Evolutionary conservation across 2,888 invertebrate species (phyloP).

Genomic region (Drosophila fulvimacula): DNA sequence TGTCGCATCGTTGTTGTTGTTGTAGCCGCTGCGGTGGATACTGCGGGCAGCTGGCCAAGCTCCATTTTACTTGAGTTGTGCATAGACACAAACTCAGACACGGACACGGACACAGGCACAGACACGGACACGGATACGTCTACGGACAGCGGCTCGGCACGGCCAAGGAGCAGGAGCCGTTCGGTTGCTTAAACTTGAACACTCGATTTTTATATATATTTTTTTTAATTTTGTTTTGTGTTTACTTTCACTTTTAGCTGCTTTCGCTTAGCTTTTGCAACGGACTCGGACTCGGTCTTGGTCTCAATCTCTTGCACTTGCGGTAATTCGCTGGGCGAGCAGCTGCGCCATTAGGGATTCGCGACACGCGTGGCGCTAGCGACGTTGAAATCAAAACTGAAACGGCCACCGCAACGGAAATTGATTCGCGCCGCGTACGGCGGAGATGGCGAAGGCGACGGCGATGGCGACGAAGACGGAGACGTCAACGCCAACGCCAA

Average conservation of each 20-base stretch:
- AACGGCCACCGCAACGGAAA: slow-evolving; percentile 77
- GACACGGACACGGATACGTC: not conserved
- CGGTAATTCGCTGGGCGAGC: slow-evolving; percentile 47
- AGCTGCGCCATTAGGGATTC: slow-evolving; percentile 72
- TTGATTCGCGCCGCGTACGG: slow-evolving; percentile 70
- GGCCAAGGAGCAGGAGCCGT: slow-evolving; percentile 11
- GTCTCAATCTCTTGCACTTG: slow-evolving; percentile 42
- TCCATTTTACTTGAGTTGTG: slow-evolving; percentile 37
- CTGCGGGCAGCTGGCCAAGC: slow-evolving; percentile 49
- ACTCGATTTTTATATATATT: not conserved
- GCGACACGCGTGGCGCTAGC: slow-evolving; percentile 76
- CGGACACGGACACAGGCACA: slow-evolving; percentile 3
- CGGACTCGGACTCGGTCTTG: slow-evolving; percentile 11
- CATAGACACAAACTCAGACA: slow-evolving; percentile 16
- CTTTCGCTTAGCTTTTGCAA: slow-evolving; percentile 1
- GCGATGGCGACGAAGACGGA: slow-evolving; percentile 14
- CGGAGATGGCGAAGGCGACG: slow-evolving; percentile 29
- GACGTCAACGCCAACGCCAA: slow-evolving; percentile 27
- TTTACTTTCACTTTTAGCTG: slow-evolving; percentile 27
- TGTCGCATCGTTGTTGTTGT: slow-evolving; percentile 48
- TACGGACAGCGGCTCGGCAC: slow-evolving; percentile 3
- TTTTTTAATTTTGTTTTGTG: slow-evolving; percentile 10
- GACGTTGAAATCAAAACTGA: slow-evolving; percentile 79
- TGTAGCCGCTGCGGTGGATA: slow-evolving; percentile 46
- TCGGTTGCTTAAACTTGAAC: slow-evolving; percentile 14